Evolutionary conservation across 1,140 invertebrate genomes (phyloP), one percentile per base, ranked within the genome.

Genomic region (Caenorhabditis latens): DNA sequence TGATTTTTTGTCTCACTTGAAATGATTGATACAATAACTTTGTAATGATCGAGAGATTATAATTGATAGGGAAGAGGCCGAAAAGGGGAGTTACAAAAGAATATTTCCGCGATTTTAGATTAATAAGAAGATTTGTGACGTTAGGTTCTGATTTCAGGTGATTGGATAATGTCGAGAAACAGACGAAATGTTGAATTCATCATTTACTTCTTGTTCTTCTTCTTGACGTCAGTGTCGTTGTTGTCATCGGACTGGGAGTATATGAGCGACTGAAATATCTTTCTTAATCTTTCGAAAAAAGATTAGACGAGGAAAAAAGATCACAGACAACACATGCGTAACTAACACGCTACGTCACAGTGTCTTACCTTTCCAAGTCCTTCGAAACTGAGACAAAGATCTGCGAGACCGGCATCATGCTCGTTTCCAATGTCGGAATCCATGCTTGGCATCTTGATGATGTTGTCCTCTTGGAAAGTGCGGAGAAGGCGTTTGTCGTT

Each of bases 401-500:
- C 71, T 46, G 32, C 46, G 7, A 79, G 21, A 21, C 71, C 71
- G 14, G 46, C 24, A 13, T 24, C 43, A 2, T 16, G n/a, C 21
- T 79, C 71, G 11, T 43, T 19, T 50, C 71, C 71, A 11, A 79
- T 50, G 21, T 79, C 71, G 13, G 71, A 79, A 24, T 79, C 71
- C 71, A 79, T 79, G 71, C 84, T 84, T 5, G 84, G 84, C 84
- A 85, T 85, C 40, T 85, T 85, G 65, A 85, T 85, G n/a, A 85
- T 85, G 67, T 85, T 85, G 32, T 85, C 84, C 50, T 85, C 84
- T 50, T 85, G 84, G 53, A 71, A 85, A 40, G 84, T 85, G 4
- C 84, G 63, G n/a, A 85, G 46, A 40, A 85, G 84, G 0, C 84
- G 63, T 67, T 85, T 85, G 50, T 85, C 84, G 40, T 42, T 42